phyloP scores from a whole-genome alignment of 1,140 invertebrate species.

The Dicyema japonicum region DNA sequence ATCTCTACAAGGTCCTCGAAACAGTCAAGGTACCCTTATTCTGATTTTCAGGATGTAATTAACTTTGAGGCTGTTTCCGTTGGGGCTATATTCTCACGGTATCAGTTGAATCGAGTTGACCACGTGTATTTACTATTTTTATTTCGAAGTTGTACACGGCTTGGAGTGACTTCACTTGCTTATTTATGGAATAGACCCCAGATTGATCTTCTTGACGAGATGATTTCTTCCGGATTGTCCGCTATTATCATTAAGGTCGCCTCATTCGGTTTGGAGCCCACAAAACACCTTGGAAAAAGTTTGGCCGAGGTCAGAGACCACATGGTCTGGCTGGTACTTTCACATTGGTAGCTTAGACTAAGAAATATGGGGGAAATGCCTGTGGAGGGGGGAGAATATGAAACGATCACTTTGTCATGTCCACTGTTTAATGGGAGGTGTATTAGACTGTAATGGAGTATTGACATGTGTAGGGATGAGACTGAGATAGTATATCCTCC shows the following conservation, averaged over 20 bases:
- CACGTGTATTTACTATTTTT: constrained; percentile 37
- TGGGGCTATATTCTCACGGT: constrained; percentile 81
- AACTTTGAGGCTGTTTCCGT: constrained; percentile 60
- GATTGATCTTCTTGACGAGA: constrained; percentile 63
- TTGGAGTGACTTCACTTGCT: constrained; percentile 49
- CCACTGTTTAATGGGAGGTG: constrained; percentile 71
- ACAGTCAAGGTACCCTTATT: constrained; percentile 38
- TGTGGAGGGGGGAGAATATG: constrained; percentile 95
- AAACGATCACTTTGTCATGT: constrained; percentile 80
- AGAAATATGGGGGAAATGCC: too few relatives aligned
- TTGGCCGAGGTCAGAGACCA: background rate
- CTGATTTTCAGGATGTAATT: constrained; percentile 31
- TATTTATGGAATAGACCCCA: constrained; percentile 63
- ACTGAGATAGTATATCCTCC: too few relatives aligned
- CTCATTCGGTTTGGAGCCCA: constrained; percentile 29
- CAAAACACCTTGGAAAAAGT: background rate
- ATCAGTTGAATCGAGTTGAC: constrained; percentile 77
- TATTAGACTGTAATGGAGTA: too few relatives aligned
- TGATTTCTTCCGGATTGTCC: constrained; percentile 60
- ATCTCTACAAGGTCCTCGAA: constrained; percentile 48
- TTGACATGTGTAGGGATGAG: too few relatives aligned
- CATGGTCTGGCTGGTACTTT: background rate
- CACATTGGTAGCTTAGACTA: background rate
- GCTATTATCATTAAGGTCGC: constrained; percentile 87
- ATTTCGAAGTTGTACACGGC: constrained; percentile 39